Evolutionary conservation across 2,113 vertebrate genomes (phyloP).

Genomic region (Glaucomys volans): DNA sequence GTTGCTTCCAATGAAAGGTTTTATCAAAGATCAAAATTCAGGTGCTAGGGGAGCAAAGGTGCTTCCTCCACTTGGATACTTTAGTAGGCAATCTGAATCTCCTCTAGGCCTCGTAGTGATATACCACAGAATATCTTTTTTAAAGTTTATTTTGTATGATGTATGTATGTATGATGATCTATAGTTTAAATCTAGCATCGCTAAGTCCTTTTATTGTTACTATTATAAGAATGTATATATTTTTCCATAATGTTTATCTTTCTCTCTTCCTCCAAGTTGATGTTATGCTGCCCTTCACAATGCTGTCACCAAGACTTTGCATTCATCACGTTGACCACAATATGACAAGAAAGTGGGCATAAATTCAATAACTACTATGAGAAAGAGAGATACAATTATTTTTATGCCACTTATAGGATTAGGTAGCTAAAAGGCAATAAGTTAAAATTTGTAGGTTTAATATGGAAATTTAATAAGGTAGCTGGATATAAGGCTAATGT

Average conservation of each 20-base stretch:
- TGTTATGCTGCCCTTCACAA: neutral
- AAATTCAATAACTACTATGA: conserved; percentile 6
- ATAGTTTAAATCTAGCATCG: neutral
- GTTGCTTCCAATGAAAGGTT: neutral
- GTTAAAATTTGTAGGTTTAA: conserved; percentile 21
- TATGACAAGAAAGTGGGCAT: conserved; percentile 2
- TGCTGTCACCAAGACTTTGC: neutral
- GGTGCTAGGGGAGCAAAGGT: conserved; percentile 18
- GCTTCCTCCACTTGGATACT: neutral
- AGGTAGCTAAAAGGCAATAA: neutral
- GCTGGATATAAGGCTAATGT: neutral
- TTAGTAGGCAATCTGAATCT: neutral
- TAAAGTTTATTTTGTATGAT: neutral
- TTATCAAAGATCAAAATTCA: conserved; percentile 16
- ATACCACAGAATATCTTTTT: neutral
- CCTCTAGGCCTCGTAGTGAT: neutral
- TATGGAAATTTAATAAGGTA: conserved; percentile 1
- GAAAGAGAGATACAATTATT: neutral
- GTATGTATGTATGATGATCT: neutral
- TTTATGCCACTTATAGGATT: neutral
- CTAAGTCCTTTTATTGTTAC: neutral
- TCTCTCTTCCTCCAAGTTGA: neutral
- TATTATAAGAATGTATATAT: neutral
- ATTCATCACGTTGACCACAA: neutral
- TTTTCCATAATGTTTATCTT: neutral